phyloP scores from a whole-genome alignment of 2,113 vertebrate species.

The Misgurnus anguillicaudatus region DNA sequence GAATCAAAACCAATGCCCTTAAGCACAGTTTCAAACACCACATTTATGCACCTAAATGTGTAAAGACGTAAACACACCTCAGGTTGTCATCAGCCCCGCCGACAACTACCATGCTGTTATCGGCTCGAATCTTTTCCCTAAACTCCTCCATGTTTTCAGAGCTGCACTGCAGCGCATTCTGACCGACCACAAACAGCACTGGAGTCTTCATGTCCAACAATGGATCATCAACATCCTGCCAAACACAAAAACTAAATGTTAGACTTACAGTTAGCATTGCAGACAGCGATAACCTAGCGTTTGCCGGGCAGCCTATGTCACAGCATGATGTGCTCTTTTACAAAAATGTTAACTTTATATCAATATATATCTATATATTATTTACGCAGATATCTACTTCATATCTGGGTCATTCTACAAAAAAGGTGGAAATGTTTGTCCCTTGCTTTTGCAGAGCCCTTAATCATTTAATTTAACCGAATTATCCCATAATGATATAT shows the following conservation, averaged over 20 bases:
- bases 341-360: no score
- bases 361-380: no score
- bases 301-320: no score
- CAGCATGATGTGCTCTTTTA: no score
- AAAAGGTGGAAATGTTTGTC: no score
- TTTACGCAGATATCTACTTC: no score
- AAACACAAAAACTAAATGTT: slow-evolving; percentile 4
- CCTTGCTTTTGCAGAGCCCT: no score
- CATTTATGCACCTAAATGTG: neutral
- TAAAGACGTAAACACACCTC: slow-evolving; percentile 65
- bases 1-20: slow-evolving; percentile 11
- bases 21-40: neutral
- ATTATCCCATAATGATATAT: no score
- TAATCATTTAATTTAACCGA: no score
- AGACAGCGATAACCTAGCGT: neutral
- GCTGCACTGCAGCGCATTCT: slow-evolving; percentile 91
- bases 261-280: neutral
- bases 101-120: slow-evolving; percentile 96
- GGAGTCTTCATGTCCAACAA: slow-evolving; percentile 99
- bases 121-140: slow-evolving; percentile 90
- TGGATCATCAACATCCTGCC: slow-evolving; percentile 93
- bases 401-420: no score
- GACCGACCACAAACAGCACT: slow-evolving; percentile 92
- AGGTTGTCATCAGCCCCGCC: slow-evolving; percentile 95
- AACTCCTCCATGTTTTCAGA: slow-evolving; percentile 95